phyloP scores from a whole-genome alignment of 2,113 vertebrate genomes.

The Odocoileus virginianus region DNA sequence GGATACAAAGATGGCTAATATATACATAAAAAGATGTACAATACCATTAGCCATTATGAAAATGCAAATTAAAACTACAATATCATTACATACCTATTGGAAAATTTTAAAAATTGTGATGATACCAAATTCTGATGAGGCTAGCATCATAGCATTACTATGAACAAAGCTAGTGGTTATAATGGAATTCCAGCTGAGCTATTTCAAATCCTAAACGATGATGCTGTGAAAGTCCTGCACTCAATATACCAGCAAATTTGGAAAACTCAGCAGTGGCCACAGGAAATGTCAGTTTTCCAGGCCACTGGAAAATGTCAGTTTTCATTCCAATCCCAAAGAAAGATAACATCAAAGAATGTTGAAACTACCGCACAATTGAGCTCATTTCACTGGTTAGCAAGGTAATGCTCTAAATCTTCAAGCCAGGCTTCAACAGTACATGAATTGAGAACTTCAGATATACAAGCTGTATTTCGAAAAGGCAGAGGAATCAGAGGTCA shows the following conservation, averaged over 20 bases:
- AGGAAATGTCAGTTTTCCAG: neutral
- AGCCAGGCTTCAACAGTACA: neutral
- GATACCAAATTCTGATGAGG: neutral
- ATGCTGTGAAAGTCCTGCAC: neutral
- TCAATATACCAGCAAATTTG: neutral
- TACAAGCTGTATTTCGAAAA: neutral
- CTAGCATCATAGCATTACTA: neutral
- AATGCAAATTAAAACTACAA: neutral
- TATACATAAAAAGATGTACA: neutral
- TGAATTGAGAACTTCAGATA: neutral
- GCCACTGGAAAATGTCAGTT: neutral
- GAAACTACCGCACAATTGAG: rapidly evolving
- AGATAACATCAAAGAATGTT: neutral
- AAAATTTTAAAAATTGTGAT: neutral
- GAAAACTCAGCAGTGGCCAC: neutral
- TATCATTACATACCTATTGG: neutral
- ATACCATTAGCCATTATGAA: neutral
- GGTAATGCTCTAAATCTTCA: neutral
- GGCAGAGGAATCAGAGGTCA: neutral
- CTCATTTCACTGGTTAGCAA: neutral
- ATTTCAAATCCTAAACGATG: neutral
- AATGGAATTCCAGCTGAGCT: neutral
- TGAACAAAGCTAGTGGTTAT: neutral
- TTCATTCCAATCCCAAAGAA: neutral
- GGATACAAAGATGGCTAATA: neutral